phyloP scores from a whole-genome alignment of 2,888 invertebrate species.

The Gandaritis pyraliata region DNA sequence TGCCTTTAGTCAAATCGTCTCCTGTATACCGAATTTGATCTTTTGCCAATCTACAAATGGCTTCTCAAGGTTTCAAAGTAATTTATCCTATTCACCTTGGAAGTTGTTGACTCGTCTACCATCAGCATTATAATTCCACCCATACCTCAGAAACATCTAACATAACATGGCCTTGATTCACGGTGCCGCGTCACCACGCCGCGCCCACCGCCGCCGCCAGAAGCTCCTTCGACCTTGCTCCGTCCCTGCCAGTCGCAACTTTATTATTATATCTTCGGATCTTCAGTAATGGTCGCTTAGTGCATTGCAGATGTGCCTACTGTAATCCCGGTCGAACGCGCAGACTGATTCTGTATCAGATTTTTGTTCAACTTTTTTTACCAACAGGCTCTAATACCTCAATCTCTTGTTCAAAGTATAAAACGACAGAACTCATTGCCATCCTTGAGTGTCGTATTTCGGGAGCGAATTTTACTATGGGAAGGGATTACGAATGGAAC shows the following conservation, averaged over 20 bases:
- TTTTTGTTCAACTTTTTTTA: not conserved
- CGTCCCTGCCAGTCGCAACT: slow-evolving; percentile 31
- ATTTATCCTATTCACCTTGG: slow-evolving; percentile 20
- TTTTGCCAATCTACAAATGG: slow-evolving; percentile 7
- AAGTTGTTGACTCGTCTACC: slow-evolving; percentile 19
- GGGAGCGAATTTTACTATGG: no score
- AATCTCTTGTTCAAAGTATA: no score
- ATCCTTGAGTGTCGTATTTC: no score
- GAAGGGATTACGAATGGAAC: no score
- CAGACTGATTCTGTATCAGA: slow-evolving; percentile 7
- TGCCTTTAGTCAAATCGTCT: no score
- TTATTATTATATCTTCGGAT: slow-evolving; percentile 44
- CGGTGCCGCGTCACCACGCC: not conserved
- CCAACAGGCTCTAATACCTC: no score
- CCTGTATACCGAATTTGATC: slow-evolving; percentile 6
- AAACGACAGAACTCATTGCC: no score
- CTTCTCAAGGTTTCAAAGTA: slow-evolving; percentile 7
- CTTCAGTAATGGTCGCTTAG: slow-evolving; percentile 40
- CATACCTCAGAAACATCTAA: slow-evolving; percentile 28
- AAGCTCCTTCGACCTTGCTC: slow-evolving; percentile 21
- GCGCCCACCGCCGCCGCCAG: slow-evolving; percentile 6
- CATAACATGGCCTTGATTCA: slow-evolving; percentile 31
- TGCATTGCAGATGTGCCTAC: slow-evolving; percentile 39
- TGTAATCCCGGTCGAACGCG: slow-evolving; percentile 19
- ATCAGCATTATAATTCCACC: slow-evolving; percentile 22